Evolutionary conservation across 2,797 vertebrate genomes (phyloP).

Genomic region (Rallus crepitans): DNA sequence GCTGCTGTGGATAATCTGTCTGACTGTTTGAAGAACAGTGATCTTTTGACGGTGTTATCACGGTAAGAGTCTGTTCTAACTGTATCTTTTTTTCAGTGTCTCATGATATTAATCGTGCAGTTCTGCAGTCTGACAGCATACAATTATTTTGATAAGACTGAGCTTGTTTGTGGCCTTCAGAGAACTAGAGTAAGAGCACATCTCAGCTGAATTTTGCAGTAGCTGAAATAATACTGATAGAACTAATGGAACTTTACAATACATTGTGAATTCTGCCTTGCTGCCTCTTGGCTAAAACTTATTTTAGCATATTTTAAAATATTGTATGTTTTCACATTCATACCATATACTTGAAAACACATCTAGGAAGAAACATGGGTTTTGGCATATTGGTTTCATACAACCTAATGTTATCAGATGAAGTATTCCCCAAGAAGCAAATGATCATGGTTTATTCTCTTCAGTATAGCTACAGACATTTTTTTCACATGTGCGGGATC

Average conservation of each 20-base stretch:
- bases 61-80: conserved; percentile 81
- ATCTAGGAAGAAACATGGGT: not conserved
- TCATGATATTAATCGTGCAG: not conserved
- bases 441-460: not conserved
- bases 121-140: not conserved
- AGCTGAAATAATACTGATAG: not conserved
- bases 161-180: not conserved
- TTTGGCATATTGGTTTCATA: not conserved
- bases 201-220: not conserved
- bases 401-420: not conserved
- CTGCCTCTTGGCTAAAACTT: not conserved
- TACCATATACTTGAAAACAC: not conserved
- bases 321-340: not conserved
- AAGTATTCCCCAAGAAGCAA: not conserved
- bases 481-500: not conserved
- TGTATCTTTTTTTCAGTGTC: not conserved
- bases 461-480: not conserved
- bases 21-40: conserved; percentile 97
- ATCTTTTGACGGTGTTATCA: conserved; percentile 93
- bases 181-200: not conserved
- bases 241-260: not conserved
- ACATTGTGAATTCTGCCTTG: not conserved
- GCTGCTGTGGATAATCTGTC: conserved; percentile 96
- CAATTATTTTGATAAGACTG: not conserved
- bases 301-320: not conserved